Conservation (phyloP, 1,140 invertebrate genomes). For the Drosophila rhopaloa region DNA sequence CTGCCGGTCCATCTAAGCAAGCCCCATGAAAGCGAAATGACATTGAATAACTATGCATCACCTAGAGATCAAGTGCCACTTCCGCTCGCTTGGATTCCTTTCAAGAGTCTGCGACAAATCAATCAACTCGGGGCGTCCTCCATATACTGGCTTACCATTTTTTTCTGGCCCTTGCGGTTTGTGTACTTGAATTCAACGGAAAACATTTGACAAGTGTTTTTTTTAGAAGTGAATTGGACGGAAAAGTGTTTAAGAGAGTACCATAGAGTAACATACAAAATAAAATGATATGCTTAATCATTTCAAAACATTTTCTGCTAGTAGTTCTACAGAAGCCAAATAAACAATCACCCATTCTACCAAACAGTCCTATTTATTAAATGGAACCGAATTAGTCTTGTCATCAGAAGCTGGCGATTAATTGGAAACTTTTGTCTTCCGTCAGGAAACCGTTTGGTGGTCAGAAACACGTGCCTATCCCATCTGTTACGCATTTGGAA, state of each 20-base stretch:
- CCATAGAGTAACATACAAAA: too few relatives aligned
- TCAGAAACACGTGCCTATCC: constrained; percentile 40
- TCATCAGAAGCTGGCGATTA: constrained; percentile 12
- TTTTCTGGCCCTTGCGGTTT: not conserved
- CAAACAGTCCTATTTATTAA: not conserved
- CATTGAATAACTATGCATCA: constrained; percentile 60
- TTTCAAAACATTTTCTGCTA: not conserved
- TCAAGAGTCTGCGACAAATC: constrained; percentile 54
- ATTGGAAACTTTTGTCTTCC: constrained; percentile 29
- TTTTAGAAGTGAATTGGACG: not conserved
- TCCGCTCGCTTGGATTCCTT: constrained; percentile 52
- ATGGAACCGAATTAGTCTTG: constrained; percentile 7
- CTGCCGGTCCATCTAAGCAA: constrained; percentile 11
- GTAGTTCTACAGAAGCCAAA: too few relatives aligned
- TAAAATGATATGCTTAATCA: too few relatives aligned
- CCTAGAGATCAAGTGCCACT: constrained; percentile 67
- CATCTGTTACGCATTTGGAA: constrained; percentile 34
- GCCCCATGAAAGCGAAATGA: constrained; percentile 45
- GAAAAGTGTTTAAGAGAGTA: too few relatives aligned
- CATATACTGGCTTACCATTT: constrained; percentile 6
- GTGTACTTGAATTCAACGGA: not conserved
- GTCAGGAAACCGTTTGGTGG: constrained; percentile 29
- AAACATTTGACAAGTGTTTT: constrained; percentile 3
- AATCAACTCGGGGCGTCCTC: constrained; percentile 39
- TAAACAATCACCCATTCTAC: not conserved